Conservation (phyloP, 2,888 invertebrate species). For the Diarsia rubi region DNA sequence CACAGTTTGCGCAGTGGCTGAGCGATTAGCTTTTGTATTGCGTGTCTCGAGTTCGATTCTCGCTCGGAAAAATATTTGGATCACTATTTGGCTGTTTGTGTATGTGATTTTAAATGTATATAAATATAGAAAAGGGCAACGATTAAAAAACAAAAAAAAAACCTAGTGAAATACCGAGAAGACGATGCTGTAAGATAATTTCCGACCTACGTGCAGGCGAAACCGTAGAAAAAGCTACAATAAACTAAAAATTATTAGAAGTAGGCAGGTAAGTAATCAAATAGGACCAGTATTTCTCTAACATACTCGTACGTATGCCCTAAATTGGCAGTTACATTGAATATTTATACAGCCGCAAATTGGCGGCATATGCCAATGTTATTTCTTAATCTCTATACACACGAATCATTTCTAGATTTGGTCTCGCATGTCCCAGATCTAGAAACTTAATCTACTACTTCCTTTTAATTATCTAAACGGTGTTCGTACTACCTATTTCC, state of each 20-base stretch:
- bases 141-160: too few species aligned
- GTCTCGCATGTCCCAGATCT: conserved; percentile 55
- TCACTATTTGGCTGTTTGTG: not conserved
- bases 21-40: not conserved
- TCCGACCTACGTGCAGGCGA: not conserved
- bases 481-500: conserved; percentile 8
- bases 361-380: conserved; percentile 60
- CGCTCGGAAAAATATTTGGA: not conserved
- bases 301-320: conserved; percentile 37
- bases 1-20: not conserved
- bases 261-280: conserved; percentile 11
- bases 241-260: conserved; percentile 10
- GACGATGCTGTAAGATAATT: not conserved
- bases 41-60: not conserved
- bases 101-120: not conserved
- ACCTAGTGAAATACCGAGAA: too few species aligned
- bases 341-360: conserved; percentile 67
- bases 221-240: not conserved
- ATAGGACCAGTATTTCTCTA: conserved; percentile 38
- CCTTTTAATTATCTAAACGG: conserved; percentile 52
- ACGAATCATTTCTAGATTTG: conserved; percentile 50
- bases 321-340: conserved; percentile 62
- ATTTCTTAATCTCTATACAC: conserved; percentile 66
- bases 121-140: not conserved
- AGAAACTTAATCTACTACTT: conserved; percentile 57